Evolutionary conservation across 2,113 vertebrate species (phyloP), one percentile per base, ranked within the genome.

Genomic region (Esox niger): DNA sequence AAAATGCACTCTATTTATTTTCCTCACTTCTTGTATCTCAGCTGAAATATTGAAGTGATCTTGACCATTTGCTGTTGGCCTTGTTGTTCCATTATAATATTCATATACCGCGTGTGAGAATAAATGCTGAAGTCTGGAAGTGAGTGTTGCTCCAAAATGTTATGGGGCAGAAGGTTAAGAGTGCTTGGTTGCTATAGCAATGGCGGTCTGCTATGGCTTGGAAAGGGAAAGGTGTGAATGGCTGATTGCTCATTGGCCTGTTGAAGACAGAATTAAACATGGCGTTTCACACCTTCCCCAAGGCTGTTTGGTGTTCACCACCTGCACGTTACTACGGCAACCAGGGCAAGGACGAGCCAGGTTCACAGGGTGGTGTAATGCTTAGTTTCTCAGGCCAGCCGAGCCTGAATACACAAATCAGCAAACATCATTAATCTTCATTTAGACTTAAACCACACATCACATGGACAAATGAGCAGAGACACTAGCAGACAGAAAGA

Each of bases 261-360:
- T 66, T 70, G 65, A 70, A 78, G 83, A 80, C 74, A 63, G 73
- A 80, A 82, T 71, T 82, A 82, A 84, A 86, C 70, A 78, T 74
- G 70, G 74, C 80, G 79, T 88, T 89, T 89, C 69, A 81, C 86
- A 82, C 76, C 73, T 57, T 77, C 61, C 77, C 56, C 63, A 52
- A 52, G 71, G 59, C 52, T 25, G 64, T 73, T 77, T 72, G 72
- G 74, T 67, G 85, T 70, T 84, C 81, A 73, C 74, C 76, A 80
- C 82, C 81, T 83, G 80, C 47, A 7, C 4, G 74, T 82, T 79
- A 78, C 79, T 72, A 80, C 52, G 76, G 74, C 84, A 86, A 84
- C 85, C 21, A 20, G 81, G 79, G 66, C 79, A 80, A 85, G 80
- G 78, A 80, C 77, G 62, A 43, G 64, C 38, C 47, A 47, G 75